Evolutionary conservation across 2,797 vertebrate species (phyloP).

Genomic region (Thripadectes ignobilis): DNA sequence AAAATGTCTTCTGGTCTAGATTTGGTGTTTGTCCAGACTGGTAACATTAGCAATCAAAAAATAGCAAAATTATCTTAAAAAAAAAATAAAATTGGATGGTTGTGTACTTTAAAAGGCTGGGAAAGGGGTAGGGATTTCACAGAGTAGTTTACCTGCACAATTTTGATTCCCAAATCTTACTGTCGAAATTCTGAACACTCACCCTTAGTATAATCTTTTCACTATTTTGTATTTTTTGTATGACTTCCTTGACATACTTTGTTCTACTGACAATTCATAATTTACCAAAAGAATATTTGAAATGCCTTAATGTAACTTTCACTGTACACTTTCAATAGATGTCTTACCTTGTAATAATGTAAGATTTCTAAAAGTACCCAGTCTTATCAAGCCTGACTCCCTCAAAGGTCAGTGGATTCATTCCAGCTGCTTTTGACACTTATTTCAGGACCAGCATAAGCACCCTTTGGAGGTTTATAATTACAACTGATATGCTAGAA

Average conservation of each 20-base stretch:
- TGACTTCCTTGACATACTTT: not conserved
- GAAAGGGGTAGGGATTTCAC: not conserved
- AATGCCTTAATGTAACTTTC: not conserved
- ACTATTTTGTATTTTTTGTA: not conserved
- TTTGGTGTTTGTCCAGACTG: not conserved
- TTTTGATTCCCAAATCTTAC: not conserved
- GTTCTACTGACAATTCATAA: not conserved
- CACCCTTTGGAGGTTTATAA: not conserved
- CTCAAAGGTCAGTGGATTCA: not conserved
- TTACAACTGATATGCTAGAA: not conserved
- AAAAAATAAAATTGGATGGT: not conserved
- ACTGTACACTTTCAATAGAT: not conserved
- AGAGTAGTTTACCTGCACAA: not conserved
- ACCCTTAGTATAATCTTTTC: not conserved
- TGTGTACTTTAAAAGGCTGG: not conserved
- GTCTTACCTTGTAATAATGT: not conserved
- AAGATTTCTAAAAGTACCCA: not conserved
- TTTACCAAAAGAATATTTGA: not conserved
- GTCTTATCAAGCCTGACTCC: not conserved
- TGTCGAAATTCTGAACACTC: not conserved
- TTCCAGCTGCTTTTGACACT: not conserved
- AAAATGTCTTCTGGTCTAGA: not conserved
- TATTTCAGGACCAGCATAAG: not conserved
- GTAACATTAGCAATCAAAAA: not conserved
- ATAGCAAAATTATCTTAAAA: not conserved